Evolutionary conservation across 2,113 vertebrate genomes (phyloP).

Genomic region (Clarias gariepinus): DNA sequence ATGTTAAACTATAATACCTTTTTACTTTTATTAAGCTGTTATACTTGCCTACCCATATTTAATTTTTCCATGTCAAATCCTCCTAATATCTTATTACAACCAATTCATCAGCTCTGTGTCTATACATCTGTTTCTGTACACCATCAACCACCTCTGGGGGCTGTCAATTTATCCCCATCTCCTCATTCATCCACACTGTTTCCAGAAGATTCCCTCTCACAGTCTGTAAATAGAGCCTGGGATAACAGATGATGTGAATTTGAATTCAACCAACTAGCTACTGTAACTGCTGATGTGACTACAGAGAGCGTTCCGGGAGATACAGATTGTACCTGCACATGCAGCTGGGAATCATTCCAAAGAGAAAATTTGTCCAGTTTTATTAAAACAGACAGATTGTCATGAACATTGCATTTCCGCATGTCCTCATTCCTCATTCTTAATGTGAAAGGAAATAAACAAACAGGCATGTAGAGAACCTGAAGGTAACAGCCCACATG

Average conservation of each 20-base stretch:
- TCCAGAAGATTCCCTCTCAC: slow-evolving; percentile 70
- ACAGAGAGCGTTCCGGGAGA: slow-evolving; percentile 13
- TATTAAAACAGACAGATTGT: not conserved
- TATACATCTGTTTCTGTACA: slow-evolving; percentile 70
- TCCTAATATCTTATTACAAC: slow-evolving; percentile 68
- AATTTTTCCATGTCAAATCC: slow-evolving; percentile 43
- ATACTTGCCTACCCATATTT: not conserved
- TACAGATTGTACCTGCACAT: slow-evolving; percentile 30
- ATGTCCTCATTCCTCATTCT: slow-evolving; percentile 15
- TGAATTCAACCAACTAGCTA: not conserved
- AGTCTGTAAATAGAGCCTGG: slow-evolving; percentile 39
- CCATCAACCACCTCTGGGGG: slow-evolving; percentile 64
- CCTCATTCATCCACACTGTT: slow-evolving; percentile 68
- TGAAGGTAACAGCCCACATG: slow-evolving; percentile 13
- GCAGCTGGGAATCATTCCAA: slow-evolving; percentile 12
- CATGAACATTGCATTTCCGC: slow-evolving; percentile 10
- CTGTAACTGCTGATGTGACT: not conserved
- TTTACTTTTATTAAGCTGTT: not conserved
- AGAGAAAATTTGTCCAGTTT: not conserved
- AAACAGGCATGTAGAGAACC: slow-evolving; percentile 8
- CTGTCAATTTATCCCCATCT: slow-evolving; percentile 64
- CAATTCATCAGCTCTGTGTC: slow-evolving; percentile 66
- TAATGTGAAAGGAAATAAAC: slow-evolving; percentile 16
- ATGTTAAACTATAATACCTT: not conserved
- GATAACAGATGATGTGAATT: not conserved